phyloP scores from a whole-genome alignment of 2,113 vertebrate genomes.

The Corythornis cristatus region DNA sequence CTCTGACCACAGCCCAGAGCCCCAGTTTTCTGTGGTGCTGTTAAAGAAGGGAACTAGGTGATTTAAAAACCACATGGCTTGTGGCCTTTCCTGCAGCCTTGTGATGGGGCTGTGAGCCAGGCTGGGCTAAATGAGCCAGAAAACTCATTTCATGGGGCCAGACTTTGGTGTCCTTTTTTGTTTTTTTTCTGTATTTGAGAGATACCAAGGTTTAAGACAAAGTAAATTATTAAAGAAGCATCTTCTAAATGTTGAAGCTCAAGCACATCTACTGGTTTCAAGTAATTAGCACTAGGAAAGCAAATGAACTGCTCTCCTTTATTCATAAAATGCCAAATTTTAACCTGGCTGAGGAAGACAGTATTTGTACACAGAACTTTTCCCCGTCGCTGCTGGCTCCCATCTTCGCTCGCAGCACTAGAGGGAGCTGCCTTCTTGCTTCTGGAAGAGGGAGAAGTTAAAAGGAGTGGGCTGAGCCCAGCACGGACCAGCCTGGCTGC shows the following conservation, averaged over 20 bases:
- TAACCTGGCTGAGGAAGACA: neutral
- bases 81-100: neutral
- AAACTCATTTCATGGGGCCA: neutral
- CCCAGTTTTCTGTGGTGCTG: neutral
- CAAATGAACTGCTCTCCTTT: neutral
- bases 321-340: neutral
- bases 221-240: neutral
- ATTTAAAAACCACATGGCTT: neutral
- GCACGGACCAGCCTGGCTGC: neutral
- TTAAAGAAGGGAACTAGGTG: neutral
- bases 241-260: neutral
- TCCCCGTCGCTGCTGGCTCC: neutral
- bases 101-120: neutral
- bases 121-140: neutral
- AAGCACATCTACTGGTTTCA: neutral
- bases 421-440: conserved; percentile 63
- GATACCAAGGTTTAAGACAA: neutral
- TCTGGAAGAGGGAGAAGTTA: neutral
- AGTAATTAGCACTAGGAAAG: neutral
- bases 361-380: neutral
- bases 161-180: neutral
- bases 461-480: neutral
- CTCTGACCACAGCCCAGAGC: neutral
- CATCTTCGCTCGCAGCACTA: neutral
- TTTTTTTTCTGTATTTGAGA: neutral